Evolutionary conservation across 2,888 invertebrate genomes (phyloP), one percentile per base, ranked within the genome.

Genomic region (Timandra comae): DNA sequence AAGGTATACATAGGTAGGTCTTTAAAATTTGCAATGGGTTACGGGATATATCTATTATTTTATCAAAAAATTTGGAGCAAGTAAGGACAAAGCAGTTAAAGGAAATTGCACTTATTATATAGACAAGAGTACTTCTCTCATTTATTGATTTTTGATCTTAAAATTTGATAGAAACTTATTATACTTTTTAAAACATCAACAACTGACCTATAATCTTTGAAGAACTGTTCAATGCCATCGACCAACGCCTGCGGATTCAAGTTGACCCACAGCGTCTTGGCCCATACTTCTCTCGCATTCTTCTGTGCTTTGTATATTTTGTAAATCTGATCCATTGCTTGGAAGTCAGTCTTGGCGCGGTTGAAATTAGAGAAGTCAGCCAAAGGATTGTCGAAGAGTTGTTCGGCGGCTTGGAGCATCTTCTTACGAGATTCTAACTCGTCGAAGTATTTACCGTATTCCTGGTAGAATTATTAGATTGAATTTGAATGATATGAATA

Each of bases 241-340:
- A 93, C 89, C 23, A 97, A 78, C 0, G 91, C 90, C 56, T 93
- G 92, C 1, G 97, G 93, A 72, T 96, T 93, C 29, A 97, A 81
- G 70, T 97, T 91, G 4, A 87, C 90, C 97, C 97, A 97, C 7
- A 96, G 69, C 0, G 95, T 96, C 70, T 92, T 92, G 0, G 94
- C 91, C 97, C 97, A 97, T 3, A 87, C 56, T 45, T 95, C 93
- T 24, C 95, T 85, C 0, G 92, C 92, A 43, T 87, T 86, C 79
- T 91, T 93, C 68, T 96, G 95, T 1, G 90, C 88, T 47, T 90
- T 90, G 62, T 93, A 96, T 12, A 97, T 86, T 57, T 90, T 90
- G 65, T 92, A 97, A 11, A 97, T 71, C 56, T 70, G 52, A 34
- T 93, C 91, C 88, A 96, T 88, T 2, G 88, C 87, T 9, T 86